These are phyloP conservation scores for Lytechinus pictus DNA, from an alignment of 35 echinoderm and acorn worm species.

Conservation along the genomic window DNA sequence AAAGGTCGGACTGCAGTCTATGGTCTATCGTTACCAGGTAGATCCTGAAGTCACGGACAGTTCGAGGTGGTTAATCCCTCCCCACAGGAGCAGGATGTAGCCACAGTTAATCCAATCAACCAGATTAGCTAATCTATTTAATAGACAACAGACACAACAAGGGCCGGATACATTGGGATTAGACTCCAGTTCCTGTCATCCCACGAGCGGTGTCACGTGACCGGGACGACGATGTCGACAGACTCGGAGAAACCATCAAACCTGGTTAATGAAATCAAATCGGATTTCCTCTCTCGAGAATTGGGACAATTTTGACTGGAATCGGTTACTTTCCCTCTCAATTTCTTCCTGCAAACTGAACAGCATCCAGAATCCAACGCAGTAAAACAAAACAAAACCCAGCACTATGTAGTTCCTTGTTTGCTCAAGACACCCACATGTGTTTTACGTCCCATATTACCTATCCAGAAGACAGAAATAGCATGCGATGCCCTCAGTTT, in stretches of 20 bases:
- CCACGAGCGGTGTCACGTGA: not conserved
- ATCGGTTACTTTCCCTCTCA: not conserved
- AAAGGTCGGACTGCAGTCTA: not conserved
- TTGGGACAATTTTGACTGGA: not conserved
- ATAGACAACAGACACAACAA: not conserved
- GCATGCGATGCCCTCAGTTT: not conserved
- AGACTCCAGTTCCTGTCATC: not conserved
- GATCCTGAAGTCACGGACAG: not conserved
- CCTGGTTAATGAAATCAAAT: not conserved
- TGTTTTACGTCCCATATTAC: not conserved
- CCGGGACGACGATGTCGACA: not conserved
- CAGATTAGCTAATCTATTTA: slow-evolving; percentile 34
- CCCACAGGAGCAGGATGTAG: not conserved
- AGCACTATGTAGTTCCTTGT: not conserved
- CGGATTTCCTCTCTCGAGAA: not conserved
- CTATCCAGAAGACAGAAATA: not conserved
- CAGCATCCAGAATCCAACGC: not conserved
- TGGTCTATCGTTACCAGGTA: not conserved
- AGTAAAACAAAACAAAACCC: not conserved
- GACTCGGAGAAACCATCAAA: not conserved
- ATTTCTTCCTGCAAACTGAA: not conserved
- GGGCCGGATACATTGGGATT: not conserved
- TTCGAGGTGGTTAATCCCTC: slow-evolving; percentile 2
- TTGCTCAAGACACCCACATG: not conserved
- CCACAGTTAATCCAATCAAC: slow-evolving; percentile 31